A percentile compares a stretch with the other conserved stretches of the same genome.
phyloP scores from a whole-genome alignment of 2,113 vertebrate species.

The Lontra canadensis region DNA sequence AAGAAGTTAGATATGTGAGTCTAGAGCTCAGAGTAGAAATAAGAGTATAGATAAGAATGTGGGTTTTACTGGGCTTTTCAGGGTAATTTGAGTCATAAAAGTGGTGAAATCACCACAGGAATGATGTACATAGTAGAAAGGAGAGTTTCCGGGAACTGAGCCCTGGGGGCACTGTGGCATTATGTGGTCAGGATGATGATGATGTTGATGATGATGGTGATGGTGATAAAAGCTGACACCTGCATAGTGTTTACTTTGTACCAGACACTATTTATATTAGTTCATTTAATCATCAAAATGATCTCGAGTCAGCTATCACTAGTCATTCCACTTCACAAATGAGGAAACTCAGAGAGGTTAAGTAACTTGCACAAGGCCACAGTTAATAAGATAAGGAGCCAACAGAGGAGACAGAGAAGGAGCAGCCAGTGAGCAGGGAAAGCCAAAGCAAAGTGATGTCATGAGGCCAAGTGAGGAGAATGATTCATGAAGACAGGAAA shows the following conservation, averaged over 20 bases:
- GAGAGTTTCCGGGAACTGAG: neutral
- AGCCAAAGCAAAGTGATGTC: neutral
- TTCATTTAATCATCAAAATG: neutral
- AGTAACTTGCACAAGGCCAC: neutral
- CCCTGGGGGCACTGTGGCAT: no score
- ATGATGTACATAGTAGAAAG: neutral
- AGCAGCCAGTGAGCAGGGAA: neutral
- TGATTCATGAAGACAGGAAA: neutral
- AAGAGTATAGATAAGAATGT: neutral
- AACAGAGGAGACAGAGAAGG: neutral
- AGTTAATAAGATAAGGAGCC: neutral
- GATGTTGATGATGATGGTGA: neutral
- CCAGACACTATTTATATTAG: neutral
- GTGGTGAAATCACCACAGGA: neutral
- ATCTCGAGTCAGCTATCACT: neutral
- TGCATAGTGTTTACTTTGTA: neutral
- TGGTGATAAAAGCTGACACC: neutral
- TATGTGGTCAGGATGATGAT: neutral
- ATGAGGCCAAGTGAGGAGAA: neutral
- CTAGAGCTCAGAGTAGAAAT: neutral
- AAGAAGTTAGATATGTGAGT: neutral
- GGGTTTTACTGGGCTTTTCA: neutral
- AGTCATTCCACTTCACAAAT: neutral
- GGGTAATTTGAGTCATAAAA: neutral
- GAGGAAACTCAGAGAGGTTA: neutral